These are phyloP conservation scores for Coracias cyanogaster DNA, from an alignment of 2,797 vertebrate species.

Conservation along the genomic window DNA sequence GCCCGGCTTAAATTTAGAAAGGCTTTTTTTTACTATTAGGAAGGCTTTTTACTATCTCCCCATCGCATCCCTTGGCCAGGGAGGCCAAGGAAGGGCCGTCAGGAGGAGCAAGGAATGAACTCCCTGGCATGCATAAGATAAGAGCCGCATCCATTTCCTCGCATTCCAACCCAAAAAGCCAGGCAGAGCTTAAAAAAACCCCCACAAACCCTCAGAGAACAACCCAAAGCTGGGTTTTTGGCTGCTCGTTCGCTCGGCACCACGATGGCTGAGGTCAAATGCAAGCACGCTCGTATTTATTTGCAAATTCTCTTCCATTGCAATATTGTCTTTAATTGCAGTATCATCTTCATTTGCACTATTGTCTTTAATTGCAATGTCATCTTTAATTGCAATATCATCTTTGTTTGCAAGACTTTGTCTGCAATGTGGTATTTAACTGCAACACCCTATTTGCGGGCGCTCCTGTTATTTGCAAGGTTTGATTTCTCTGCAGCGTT, in stretches of 20 bases:
- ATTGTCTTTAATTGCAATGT: background rate
- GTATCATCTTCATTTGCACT: background rate
- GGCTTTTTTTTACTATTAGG: background rate
- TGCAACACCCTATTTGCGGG: too few species aligned
- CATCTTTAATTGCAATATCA: background rate
- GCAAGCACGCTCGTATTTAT: background rate
- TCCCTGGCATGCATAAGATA: background rate
- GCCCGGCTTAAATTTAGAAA: background rate
- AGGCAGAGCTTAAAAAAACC: background rate
- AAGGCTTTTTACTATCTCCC: background rate
- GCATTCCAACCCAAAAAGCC: background rate
- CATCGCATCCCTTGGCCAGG: background rate
- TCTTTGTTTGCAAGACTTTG: too few species aligned
- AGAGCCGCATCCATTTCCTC: background rate
- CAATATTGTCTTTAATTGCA: too few species aligned
- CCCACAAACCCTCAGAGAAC: background rate
- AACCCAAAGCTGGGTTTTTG: background rate
- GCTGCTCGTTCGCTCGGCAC: background rate
- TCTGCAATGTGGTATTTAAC: too few species aligned
- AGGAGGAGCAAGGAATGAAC: background rate
- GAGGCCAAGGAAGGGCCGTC: background rate
- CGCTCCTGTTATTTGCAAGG: background rate
- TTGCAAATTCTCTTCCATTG: background rate
- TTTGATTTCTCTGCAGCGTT: too few species aligned
- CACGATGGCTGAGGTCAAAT: background rate